Evolutionary conservation across 2,113 vertebrate genomes (phyloP).

Genomic region (Nannospalax galili): DNA sequence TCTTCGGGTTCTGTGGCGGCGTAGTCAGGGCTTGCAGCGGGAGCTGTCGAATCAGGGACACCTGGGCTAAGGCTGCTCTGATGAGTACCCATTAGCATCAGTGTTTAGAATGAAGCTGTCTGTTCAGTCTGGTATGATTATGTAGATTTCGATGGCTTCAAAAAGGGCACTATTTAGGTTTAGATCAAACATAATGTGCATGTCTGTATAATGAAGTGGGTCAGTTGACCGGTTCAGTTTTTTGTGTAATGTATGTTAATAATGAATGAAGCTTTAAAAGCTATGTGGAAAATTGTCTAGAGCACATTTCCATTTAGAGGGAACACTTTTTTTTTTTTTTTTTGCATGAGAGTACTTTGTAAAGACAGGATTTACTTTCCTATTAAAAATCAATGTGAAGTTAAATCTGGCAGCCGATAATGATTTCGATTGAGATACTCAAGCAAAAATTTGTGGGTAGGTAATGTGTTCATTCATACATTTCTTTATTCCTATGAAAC

Average conservation of each 20-base stretch:
- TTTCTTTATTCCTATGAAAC: not conserved
- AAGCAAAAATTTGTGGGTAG: not conserved
- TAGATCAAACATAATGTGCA: not conserved
- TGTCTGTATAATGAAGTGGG: not conserved
- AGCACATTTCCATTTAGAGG: not conserved
- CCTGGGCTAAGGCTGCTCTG: not conserved
- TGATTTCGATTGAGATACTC: not conserved
- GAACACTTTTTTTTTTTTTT: not conserved
- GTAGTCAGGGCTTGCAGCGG: not conserved
- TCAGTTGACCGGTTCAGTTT: not conserved
- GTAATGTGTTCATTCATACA: not conserved
- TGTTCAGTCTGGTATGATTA: not conserved
- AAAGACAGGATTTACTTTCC: not conserved
- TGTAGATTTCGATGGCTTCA: not conserved
- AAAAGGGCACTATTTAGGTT: not conserved
- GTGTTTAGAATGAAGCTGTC: not conserved
- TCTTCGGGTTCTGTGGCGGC: not conserved
- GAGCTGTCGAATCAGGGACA: not conserved
- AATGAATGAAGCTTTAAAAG: conserved; percentile 45
- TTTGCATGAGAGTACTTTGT: not conserved
- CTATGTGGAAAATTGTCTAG: no score
- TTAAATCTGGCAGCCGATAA: not conserved
- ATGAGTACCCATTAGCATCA: not conserved
- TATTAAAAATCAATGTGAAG: conserved; percentile 10
- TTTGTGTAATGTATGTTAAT: not conserved